Base-by-base conservation (phyloP, 2,113 vertebrate species). In the Phyllopteryx taeniolatus region DNA sequence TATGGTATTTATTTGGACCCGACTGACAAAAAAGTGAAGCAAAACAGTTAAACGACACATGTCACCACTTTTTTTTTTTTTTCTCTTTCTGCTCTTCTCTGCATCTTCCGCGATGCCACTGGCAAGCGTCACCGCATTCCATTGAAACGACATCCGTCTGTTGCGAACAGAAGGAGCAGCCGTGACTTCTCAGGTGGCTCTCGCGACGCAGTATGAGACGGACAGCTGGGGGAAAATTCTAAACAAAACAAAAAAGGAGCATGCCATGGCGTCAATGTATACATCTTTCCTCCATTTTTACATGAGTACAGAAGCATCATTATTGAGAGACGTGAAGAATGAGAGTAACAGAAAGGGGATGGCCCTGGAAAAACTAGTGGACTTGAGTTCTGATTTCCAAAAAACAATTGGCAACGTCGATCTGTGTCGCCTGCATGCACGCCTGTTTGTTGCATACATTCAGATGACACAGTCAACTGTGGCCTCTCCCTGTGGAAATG, bases 321-420 rank as follows among this genome's bases (percentile, higher is more conserved):
- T 62, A 67, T 49, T 75, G 76, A 79, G 79, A 79, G 31, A 60
- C 33, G 57, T 75, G 80, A 78, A 81, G 77, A 81, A 77, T 53
- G 31, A 69, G 81, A 82, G 80, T 78, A 72, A 80, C 74, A 85
- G 59, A 42, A 17, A 67, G 71, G 67, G 81, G 79, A 75, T 15
- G 53, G 69, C 79, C 85, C 83, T 90, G 87, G 85, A 91, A 91
- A 90, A 90, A 85, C 88, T 75, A 81, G 85, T 31, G 77, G 71
- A 71, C 80, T 85, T 33, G 68, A 86, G 77, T 64, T 85, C 74
- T 85, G 76, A 76, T 81, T 79, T 86, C 79, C 83, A 14, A 80
- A 88, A 89, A 91, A 85, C 82, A 85, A 84, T 89, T 91, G 90
- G 90, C 86, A 79, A 73, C 79, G 78, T 85, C 75, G 43, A 49